Percentiles rank a stretch among this genome's conserved stretches.
Conservation (phyloP, 2,888 invertebrate genomes). For the Psococerastis gibbosa region DNA sequence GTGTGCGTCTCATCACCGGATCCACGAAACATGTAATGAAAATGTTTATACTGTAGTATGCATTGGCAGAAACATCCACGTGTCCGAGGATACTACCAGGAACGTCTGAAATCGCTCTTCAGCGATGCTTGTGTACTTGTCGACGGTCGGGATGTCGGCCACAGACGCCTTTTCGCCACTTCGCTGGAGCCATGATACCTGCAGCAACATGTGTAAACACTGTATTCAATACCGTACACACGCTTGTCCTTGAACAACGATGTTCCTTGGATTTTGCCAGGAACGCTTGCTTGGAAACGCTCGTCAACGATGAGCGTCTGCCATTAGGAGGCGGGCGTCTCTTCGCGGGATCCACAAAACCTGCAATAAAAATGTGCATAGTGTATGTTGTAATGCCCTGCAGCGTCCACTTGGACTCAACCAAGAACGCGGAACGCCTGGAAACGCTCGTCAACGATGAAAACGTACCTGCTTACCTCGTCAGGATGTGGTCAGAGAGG, state of each 20-base stretch:
- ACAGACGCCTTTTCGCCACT: too few relatives aligned
- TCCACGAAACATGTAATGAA: constrained; percentile 63
- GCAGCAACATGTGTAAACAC: too few relatives aligned
- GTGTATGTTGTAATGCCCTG: too few relatives aligned
- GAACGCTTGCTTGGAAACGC: constrained; percentile 63
- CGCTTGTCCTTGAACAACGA: too few relatives aligned
- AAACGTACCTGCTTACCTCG: constrained; percentile 69
- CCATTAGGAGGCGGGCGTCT: constrained; percentile 77
- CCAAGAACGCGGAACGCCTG: too few relatives aligned
- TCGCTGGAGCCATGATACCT: constrained; percentile 70
- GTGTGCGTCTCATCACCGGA: constrained; percentile 70
- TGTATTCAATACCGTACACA: too few relatives aligned
- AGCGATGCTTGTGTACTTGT: constrained; percentile 69
- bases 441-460: constrained; percentile 83
- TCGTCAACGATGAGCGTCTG: constrained; percentile 88
- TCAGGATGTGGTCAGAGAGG: too few relatives aligned
- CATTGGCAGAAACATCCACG: too few relatives aligned
- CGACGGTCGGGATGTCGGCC: constrained; percentile 78
- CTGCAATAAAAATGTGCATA: too few relatives aligned
- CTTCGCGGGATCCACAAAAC: constrained; percentile 74
- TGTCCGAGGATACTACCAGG: too few relatives aligned
- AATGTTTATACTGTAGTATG: too few relatives aligned
- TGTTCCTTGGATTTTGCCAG: constrained; percentile 64
- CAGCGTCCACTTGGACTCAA: too few relatives aligned
- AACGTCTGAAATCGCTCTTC: constrained; percentile 81